These are phyloP conservation scores for Neodon shergylaensis DNA, from an alignment of 2,113 vertebrate species.

Conservation along the genomic window DNA sequence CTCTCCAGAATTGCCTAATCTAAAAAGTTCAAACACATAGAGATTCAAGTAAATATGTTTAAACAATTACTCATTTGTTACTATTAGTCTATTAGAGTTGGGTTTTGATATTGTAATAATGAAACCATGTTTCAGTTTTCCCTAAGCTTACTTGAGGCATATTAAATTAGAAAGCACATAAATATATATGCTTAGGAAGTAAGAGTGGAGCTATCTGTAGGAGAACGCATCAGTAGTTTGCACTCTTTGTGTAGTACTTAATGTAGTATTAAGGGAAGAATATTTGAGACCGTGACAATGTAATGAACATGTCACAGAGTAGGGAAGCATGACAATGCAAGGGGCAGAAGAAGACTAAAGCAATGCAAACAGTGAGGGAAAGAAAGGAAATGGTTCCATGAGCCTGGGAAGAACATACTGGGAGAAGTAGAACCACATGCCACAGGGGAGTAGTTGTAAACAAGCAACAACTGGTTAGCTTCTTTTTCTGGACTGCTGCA, in stretches of 20 bases:
- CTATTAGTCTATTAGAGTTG: background rate
- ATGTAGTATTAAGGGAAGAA: background rate
- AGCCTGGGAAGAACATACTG: background rate
- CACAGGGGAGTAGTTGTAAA: background rate
- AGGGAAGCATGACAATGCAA: background rate
- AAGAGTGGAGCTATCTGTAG: background rate
- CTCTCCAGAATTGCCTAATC: background rate
- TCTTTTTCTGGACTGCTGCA: background rate
- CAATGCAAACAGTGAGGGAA: background rate
- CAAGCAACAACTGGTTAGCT: background rate
- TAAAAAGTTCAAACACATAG: background rate
- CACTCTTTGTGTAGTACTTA: too few relatives aligned
- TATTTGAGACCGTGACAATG: background rate
- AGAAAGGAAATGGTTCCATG: background rate
- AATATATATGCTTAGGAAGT: background rate
- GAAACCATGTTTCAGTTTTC: background rate
- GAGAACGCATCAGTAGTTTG: background rate
- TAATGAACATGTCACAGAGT: background rate
- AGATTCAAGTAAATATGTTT: constrained; percentile 26
- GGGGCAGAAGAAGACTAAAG: background rate
- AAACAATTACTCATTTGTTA: background rate
- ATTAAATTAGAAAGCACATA: background rate
- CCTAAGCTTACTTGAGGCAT: background rate
- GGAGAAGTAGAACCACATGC: background rate
- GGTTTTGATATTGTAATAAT: background rate